Evolutionary conservation across 2,797 vertebrate species (phyloP).

Genomic region (Garrulus glandarius): DNA sequence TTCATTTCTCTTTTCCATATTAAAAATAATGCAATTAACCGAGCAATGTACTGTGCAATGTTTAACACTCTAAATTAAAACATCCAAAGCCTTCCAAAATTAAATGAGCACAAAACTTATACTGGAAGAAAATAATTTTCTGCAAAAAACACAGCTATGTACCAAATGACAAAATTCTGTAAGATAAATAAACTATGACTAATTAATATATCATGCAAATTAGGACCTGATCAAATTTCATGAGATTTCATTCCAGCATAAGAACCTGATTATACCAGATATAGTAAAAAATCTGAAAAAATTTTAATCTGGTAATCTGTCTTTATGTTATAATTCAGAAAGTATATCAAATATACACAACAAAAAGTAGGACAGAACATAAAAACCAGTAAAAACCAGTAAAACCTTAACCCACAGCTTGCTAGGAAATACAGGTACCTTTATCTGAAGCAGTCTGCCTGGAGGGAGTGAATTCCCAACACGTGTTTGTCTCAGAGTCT

Average conservation of each 20-base stretch:
- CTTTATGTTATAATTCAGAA: neutral
- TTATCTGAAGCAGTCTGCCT: neutral
- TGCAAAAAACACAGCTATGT: neutral
- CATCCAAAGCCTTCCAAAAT: neutral
- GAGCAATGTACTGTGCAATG: neutral
- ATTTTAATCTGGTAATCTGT: neutral
- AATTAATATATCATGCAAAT: neutral
- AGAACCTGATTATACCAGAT: neutral
- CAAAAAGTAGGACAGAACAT: neutral
- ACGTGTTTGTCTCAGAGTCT: neutral
- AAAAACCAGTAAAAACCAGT: neutral
- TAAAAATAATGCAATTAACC: slow-evolving; percentile 15
- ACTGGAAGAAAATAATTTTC: neutral
- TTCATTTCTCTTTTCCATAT: slow-evolving; percentile 5
- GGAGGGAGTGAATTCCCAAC: neutral
- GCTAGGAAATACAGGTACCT: neutral
- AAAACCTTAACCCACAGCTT: neutral
- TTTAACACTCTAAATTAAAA: neutral
- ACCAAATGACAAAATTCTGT: neutral
- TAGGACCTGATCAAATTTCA: neutral
- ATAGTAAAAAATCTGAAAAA: neutral
- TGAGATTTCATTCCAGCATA: neutral
- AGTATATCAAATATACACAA: neutral
- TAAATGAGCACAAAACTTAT: neutral
- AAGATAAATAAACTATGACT: neutral